Percentiles rank a stretch among this genome's conserved stretches.
Evolutionary conservation across 2,888 invertebrate genomes (phyloP).

Genomic region (Salticus scenicus): DNA sequence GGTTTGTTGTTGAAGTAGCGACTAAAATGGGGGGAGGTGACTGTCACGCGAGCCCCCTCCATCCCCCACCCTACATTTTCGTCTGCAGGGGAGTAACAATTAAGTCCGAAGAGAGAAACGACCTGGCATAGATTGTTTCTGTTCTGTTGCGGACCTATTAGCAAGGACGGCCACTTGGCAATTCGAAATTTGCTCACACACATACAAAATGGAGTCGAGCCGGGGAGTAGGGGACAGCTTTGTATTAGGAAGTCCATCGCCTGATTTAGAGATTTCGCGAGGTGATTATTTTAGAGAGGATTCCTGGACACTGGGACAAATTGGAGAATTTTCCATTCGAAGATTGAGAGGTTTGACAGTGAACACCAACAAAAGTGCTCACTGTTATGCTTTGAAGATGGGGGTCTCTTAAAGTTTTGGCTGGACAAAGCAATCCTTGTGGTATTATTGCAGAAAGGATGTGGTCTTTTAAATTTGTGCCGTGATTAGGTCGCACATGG

Average conservation of each 20-base stretch:
- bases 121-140: slow-evolving; percentile 44
- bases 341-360: slow-evolving; percentile 57
- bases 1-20: slow-evolving; percentile 67
- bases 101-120: slow-evolving; percentile 62
- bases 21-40: slow-evolving; percentile 31
- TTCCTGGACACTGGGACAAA: slow-evolving; percentile 61
- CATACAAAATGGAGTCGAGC: slow-evolving; percentile 21
- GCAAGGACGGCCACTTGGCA: slow-evolving; percentile 48
- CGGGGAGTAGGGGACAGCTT: not conserved
- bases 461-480: not conserved
- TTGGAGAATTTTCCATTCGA: slow-evolving; percentile 66
- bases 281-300: slow-evolving; percentile 66
- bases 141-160: slow-evolving; percentile 62
- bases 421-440: not conserved
- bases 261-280: slow-evolving; percentile 67
- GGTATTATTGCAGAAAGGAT: not conserved
- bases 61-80: not conserved
- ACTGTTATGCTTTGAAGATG: not conserved
- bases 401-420: slow-evolving; percentile 7
- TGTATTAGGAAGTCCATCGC: slow-evolving; percentile 66
- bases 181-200: slow-evolving; percentile 55
- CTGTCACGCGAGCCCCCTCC: slow-evolving; percentile 50
- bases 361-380: slow-evolving; percentile 29
- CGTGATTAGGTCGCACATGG: not conserved
- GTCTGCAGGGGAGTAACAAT: slow-evolving; percentile 45